Conservation (phyloP, 2,797 vertebrate genomes). For the Sebastolobus alascanus region DNA sequence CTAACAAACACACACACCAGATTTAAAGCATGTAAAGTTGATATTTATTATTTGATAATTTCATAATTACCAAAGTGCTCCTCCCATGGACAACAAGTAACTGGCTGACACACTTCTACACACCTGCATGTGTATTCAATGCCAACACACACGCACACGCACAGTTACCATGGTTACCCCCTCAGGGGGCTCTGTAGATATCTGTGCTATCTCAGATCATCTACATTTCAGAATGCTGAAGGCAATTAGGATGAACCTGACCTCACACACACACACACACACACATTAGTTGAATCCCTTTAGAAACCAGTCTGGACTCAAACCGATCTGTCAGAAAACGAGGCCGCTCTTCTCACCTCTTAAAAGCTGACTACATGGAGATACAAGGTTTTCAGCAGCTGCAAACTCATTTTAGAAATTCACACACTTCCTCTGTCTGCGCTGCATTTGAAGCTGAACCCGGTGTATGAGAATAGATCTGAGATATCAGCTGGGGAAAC, state of each 20-base stretch:
- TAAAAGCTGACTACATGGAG: background rate
- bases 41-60: background rate
- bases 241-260: slow-evolving; percentile 53
- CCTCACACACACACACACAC: background rate
- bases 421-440: background rate
- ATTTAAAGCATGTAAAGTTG: background rate
- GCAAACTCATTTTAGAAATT: slow-evolving; percentile 20
- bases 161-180: slow-evolving; percentile 65
- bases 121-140: background rate
- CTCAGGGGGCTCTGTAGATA: slow-evolving; percentile 18
- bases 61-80: background rate
- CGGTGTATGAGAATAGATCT: slow-evolving; percentile 41
- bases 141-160: background rate
- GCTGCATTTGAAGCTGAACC: slow-evolving; percentile 33
- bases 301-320: slow-evolving; percentile 1
- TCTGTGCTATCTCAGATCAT: slow-evolving; percentile 50
- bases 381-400: slow-evolving; percentile 15
- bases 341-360: slow-evolving; percentile 1
- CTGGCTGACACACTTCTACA: background rate
- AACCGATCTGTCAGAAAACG: slow-evolving; percentile 26
- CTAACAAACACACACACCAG: too few species aligned
- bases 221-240: slow-evolving; percentile 49
- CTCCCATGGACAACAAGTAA: background rate
- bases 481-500: slow-evolving; percentile 31
- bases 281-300: background rate